Conservation (phyloP, 2,113 vertebrate genomes). For the Rhinichthys klamathensis region DNA sequence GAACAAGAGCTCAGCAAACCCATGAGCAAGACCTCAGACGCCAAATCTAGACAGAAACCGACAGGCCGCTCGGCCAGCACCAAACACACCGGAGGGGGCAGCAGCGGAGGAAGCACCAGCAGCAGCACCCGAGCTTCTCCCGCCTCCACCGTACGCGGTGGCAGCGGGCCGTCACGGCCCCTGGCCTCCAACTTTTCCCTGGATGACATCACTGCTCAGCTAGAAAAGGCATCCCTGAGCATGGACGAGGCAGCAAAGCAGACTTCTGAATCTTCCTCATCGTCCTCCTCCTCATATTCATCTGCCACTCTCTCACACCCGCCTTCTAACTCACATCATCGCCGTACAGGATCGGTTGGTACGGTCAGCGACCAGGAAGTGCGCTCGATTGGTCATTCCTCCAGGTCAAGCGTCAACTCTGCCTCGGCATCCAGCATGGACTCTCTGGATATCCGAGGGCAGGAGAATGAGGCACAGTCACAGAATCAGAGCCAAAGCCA, state of each 20-base stretch:
- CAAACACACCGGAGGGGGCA: slow-evolving; percentile 71
- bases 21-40: slow-evolving; percentile 74
- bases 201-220: slow-evolving; percentile 96
- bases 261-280: slow-evolving; percentile 78
- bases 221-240: slow-evolving; percentile 95
- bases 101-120: slow-evolving; percentile 82
- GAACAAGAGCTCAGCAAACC: slow-evolving; percentile 95
- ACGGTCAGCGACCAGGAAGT: slow-evolving; percentile 88
- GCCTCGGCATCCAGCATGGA: slow-evolving; percentile 94
- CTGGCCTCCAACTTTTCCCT: slow-evolving; percentile 87
- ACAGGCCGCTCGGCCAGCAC: slow-evolving; percentile 79
- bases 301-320: slow-evolving; percentile 69
- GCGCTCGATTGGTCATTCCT: slow-evolving; percentile 83
- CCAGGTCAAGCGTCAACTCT: slow-evolving; percentile 91
- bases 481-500: slow-evolving; percentile 75
- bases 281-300: slow-evolving; percentile 71
- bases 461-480: slow-evolving; percentile 57
- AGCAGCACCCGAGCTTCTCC: slow-evolving; percentile 86
- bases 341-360: slow-evolving; percentile 90
- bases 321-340: slow-evolving; percentile 82
- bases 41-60: slow-evolving; percentile 79
- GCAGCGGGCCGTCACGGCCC: slow-evolving; percentile 72
- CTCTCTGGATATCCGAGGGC: slow-evolving; percentile 85
- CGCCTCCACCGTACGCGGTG: slow-evolving; percentile 81
- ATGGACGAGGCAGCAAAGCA: slow-evolving; percentile 98